Percentiles rank a stretch among this genome's conserved stretches.
Conservation (phyloP, 2,797 vertebrate species). For the Falco cherrug region DNA sequence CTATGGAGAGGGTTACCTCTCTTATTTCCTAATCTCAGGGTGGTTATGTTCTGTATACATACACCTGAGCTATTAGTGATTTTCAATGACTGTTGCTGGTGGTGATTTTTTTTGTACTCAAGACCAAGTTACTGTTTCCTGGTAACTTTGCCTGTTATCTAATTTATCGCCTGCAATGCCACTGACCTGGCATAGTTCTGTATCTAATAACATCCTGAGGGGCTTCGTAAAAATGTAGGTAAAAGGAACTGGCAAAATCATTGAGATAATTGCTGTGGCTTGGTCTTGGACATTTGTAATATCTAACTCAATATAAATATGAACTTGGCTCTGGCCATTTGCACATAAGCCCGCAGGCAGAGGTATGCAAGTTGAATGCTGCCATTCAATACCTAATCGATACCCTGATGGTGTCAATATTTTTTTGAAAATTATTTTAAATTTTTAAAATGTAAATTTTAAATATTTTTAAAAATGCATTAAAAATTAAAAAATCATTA, state of each 20-base stretch:
- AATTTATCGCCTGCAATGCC: neutral
- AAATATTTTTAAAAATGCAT: no score
- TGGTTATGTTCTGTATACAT: fast-evolving
- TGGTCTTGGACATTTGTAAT: neutral
- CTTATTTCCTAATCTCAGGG: neutral
- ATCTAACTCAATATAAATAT: neutral
- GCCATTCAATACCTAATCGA: no score
- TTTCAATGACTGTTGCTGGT: neutral
- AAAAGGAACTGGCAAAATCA: neutral
- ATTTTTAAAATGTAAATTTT: no score
- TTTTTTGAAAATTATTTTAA: no score
- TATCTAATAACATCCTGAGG: neutral
- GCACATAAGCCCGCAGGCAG: neutral
- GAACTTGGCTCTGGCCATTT: neutral
- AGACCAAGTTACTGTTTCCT: fast-evolving
- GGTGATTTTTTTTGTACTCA: neutral
- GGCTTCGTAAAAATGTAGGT: neutral
- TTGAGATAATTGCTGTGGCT: neutral
- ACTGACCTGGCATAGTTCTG: neutral
- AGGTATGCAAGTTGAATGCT: neutral
- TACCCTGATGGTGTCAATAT: no score
- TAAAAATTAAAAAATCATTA: no score
- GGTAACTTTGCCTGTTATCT: neutral
- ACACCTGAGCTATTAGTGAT: neutral
- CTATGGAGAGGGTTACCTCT: neutral